A percentile compares a stretch with the other conserved stretches of the same genome.
These are phyloP conservation scores for Lasiommata megera DNA, from an alignment of 2,888 invertebrate species.

Conservation along the genomic window DNA sequence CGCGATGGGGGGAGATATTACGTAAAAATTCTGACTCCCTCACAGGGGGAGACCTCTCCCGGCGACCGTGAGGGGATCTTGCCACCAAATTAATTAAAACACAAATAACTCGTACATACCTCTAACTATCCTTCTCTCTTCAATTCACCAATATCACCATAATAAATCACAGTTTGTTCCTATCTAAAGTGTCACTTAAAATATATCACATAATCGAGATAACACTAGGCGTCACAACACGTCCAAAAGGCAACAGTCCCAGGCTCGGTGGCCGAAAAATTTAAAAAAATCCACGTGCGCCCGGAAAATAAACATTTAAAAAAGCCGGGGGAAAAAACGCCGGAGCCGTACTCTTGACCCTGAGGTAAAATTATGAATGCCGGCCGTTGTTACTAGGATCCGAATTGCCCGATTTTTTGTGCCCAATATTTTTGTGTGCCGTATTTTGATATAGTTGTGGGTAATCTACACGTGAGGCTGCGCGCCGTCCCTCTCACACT, in stretches of 20 bases:
- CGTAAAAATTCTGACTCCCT: constrained; percentile 56
- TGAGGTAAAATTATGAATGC: constrained; percentile 79
- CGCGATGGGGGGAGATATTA: constrained; percentile 55
- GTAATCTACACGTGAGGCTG: constrained; percentile 70
- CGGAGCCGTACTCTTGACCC: constrained; percentile 76
- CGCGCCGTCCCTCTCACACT: constrained; percentile 64
- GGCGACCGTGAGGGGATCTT: constrained; percentile 27
- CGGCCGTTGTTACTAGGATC: constrained; percentile 76
- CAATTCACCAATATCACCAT: constrained; percentile 76
- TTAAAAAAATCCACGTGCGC: constrained; percentile 72
- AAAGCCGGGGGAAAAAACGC: constrained; percentile 60
- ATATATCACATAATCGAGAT: constrained; percentile 77
- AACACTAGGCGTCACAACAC: constrained; percentile 79
- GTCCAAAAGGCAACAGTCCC: constrained; percentile 77
- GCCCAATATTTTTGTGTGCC: constrained; percentile 77
- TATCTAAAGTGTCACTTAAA: constrained; percentile 75
- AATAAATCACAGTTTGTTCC: constrained; percentile 79
- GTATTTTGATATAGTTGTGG: constrained; percentile 66
- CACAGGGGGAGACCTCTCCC: constrained; percentile 36
- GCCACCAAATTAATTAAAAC: constrained; percentile 46
- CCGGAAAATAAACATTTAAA: constrained; percentile 74
- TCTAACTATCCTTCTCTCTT: constrained; percentile 65
- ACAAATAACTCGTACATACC: constrained; percentile 56
- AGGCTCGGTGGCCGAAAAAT: constrained; percentile 68
- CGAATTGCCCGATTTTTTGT: constrained; percentile 77